Evolutionary conservation across 2,888 invertebrate species (phyloP).

Genomic region (Diabrotica balteata): DNA sequence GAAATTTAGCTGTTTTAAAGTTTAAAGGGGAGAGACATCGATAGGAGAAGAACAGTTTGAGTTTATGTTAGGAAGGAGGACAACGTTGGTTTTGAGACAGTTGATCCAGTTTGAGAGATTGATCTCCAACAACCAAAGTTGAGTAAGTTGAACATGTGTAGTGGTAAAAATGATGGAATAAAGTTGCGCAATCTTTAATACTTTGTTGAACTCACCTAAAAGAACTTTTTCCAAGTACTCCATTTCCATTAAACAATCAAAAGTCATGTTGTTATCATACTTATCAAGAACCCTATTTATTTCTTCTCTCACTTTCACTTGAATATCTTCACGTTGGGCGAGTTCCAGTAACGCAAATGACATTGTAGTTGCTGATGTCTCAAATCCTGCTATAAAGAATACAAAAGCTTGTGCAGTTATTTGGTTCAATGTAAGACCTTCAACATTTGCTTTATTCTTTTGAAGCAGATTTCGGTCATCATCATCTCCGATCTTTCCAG

Average conservation of each 20-base stretch:
- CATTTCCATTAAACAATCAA: slow-evolving; percentile 42
- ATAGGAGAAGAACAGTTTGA: too few relatives aligned
- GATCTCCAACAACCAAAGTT: too few relatives aligned
- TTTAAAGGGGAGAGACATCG: too few relatives aligned
- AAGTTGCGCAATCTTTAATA: not conserved
- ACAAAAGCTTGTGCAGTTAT: slow-evolving; percentile 38
- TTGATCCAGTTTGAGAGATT: too few relatives aligned
- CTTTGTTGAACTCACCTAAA: slow-evolving; percentile 31
- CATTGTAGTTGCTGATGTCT: slow-evolving; percentile 45
- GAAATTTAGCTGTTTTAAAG: too few relatives aligned
- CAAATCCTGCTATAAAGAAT: slow-evolving; percentile 46
- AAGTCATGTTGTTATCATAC: slow-evolving; percentile 36
- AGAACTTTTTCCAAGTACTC: slow-evolving; percentile 42
- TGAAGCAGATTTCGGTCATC: slow-evolving; percentile 28
- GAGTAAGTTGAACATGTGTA: not conserved
- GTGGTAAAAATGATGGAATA: not conserved
- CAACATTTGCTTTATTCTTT: slow-evolving; percentile 1
- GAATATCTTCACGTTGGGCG: slow-evolving; percentile 40
- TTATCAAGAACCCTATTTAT: slow-evolving; percentile 31
- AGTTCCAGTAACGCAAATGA: slow-evolving; percentile 45
- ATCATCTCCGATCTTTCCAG: slow-evolving; percentile 40
- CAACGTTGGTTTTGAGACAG: too few relatives aligned
- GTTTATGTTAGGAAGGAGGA: too few relatives aligned
- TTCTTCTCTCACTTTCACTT: slow-evolving; percentile 41
- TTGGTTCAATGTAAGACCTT: slow-evolving; percentile 27